These are phyloP conservation scores for Xenopus laevis DNA, from an alignment of 2,113 vertebrate genomes.

Conservation along the genomic window DNA sequence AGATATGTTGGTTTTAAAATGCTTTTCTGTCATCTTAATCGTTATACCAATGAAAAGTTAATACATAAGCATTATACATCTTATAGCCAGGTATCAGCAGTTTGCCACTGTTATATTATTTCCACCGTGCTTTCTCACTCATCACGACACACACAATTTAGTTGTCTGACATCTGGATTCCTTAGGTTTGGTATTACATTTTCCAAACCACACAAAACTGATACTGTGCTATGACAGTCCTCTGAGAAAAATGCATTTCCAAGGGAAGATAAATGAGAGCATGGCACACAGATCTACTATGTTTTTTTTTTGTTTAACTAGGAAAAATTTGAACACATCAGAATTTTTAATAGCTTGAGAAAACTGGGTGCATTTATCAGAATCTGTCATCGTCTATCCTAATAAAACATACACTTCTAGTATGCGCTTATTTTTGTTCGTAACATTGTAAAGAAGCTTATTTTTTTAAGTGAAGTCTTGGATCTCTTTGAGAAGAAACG, in stretches of 20 bases:
- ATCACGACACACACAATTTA: neutral
- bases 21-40: fast-evolving
- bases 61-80: constrained; percentile 8
- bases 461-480: too few relatives aligned
- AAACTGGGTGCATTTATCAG: too few relatives aligned
- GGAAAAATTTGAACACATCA: too few relatives aligned
- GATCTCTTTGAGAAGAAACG: too few relatives aligned
- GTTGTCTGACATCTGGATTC: neutral
- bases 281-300: neutral
- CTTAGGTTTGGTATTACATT: neutral
- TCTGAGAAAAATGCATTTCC: neutral
- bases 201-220: neutral
- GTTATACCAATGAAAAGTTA: neutral
- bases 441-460: too few relatives aligned
- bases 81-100: neutral
- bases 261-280: constrained; percentile 18
- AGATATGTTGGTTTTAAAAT: neutral
- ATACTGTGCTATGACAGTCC: neutral
- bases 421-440: too few relatives aligned
- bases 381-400: too few relatives aligned
- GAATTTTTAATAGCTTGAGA: too few relatives aligned
- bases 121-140: neutral
- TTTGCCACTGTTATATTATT: neutral
- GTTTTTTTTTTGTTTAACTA: too few relatives aligned
- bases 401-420: too few relatives aligned